Evolutionary conservation across 2,113 vertebrate genomes (phyloP).

Genomic region (Apaloderma vittatum): DNA sequence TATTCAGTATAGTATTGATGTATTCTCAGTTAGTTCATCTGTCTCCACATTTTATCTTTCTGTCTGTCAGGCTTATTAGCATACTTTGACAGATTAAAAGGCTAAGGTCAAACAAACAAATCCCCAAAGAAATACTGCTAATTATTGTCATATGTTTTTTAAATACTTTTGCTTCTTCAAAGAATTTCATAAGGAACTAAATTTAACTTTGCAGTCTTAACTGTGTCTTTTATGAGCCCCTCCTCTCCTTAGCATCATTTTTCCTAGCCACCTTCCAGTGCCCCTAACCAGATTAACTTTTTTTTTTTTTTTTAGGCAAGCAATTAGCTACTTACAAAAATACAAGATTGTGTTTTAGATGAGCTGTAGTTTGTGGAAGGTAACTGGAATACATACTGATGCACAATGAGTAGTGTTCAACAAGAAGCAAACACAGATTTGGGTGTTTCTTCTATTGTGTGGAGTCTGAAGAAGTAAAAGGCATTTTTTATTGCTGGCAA

Average conservation of each 20-base stretch:
- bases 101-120: constrained; percentile 83
- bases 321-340: background rate
- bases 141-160: constrained; percentile 83
- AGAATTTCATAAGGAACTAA: constrained; percentile 76
- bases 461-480: background rate
- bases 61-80: constrained; percentile 79
- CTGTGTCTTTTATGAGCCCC: constrained; percentile 61
- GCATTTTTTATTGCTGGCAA: background rate
- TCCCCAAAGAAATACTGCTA: constrained; percentile 81
- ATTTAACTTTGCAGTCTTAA: constrained; percentile 70
- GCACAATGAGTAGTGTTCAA: background rate
- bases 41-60: constrained; percentile 76
- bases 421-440: background rate
- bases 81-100: constrained; percentile 84
- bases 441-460: background rate
- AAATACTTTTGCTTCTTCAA: constrained; percentile 80
- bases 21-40: constrained; percentile 54
- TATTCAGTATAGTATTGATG: constrained; percentile 68
- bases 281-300: background rate
- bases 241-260: background rate
- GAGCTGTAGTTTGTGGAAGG: constrained; percentile 5
- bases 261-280: background rate
- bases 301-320: background rate
- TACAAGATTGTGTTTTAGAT: background rate
- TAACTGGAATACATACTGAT: background rate